A percentile compares a stretch with the other conserved stretches of the same genome.
phyloP scores from a whole-genome alignment of 2,888 invertebrate genomes.

The Chloroclystis v-ata region DNA sequence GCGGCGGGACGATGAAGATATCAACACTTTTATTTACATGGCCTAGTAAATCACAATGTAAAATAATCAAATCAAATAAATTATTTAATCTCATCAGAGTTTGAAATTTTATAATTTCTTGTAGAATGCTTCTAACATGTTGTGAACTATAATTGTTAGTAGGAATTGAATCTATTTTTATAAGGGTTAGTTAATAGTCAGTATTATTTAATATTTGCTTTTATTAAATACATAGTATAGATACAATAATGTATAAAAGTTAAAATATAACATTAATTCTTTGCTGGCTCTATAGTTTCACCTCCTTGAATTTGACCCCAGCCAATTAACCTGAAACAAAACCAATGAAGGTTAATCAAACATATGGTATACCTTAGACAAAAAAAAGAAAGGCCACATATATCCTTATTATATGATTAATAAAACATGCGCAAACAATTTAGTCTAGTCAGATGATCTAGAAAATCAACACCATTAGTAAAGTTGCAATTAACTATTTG shows the following conservation, averaged over 20 bases:
- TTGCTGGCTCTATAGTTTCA: constrained; percentile 92
- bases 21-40: constrained; percentile 98
- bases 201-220: constrained; percentile 28
- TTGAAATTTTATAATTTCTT: constrained; percentile 20
- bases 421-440: no score
- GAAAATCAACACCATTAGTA: no score
- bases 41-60: constrained; percentile 79
- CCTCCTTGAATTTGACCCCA: constrained; percentile 99
- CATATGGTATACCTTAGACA: no score
- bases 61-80: constrained; percentile 58
- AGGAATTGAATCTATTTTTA: constrained; percentile 18
- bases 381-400: no score
- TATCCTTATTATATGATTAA: no score
- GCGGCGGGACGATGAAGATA: constrained; percentile 96
- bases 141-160: constrained; percentile 24
- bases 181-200: constrained; percentile 20
- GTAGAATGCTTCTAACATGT: constrained; percentile 25
- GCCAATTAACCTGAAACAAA: constrained; percentile 90
- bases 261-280: constrained; percentile 65
- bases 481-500: no score
- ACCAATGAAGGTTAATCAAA: no score
- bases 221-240: constrained; percentile 36
- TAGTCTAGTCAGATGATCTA: no score
- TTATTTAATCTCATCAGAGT: constrained; percentile 50
- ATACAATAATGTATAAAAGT: constrained; percentile 57